These are phyloP conservation scores for Pseudocheirus occidentalis DNA, from an alignment of 2,797 vertebrate genomes.

Conservation along the genomic window DNA sequence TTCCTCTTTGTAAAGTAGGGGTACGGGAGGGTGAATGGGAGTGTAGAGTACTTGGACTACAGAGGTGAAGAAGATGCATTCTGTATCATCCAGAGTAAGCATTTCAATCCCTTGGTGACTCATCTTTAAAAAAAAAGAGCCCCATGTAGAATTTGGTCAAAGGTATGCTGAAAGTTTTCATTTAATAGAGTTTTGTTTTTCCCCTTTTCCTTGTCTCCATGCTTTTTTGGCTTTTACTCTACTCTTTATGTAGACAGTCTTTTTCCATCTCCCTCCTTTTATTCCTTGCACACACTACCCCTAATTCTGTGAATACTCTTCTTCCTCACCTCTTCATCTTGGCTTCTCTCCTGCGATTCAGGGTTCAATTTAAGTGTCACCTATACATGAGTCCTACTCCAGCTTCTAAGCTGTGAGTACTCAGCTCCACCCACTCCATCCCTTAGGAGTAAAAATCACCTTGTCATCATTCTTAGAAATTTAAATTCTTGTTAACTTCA, in stretches of 20 bases:
- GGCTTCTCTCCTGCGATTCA: not conserved
- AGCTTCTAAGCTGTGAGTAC: no score
- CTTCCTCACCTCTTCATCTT: not conserved
- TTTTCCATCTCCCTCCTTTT: not conserved
- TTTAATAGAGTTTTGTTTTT: not conserved
- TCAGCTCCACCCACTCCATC: no score
- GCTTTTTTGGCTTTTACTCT: not conserved
- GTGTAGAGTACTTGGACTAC: no score
- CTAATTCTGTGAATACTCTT: not conserved
- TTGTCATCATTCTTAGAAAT: not conserved
- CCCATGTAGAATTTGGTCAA: not conserved
- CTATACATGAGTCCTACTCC: no score
- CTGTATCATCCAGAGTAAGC: no score
- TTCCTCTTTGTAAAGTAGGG: no score
- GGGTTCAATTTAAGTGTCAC: not conserved
- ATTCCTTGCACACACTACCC: not conserved
- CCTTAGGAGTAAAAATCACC: no score
- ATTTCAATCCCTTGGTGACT: no score
- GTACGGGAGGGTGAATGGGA: no score
- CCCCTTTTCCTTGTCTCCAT: not conserved
- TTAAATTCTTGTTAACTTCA: not conserved
- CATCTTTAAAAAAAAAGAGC: no score
- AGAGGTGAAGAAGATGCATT: no score
- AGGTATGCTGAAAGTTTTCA: not conserved
- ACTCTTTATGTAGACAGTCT: not conserved